Percentiles rank a stretch among this genome's conserved stretches.
These are phyloP conservation scores for Scaptomyza parva DNA, from an alignment of 2,888 invertebrate genomes.

Conservation along the genomic window DNA sequence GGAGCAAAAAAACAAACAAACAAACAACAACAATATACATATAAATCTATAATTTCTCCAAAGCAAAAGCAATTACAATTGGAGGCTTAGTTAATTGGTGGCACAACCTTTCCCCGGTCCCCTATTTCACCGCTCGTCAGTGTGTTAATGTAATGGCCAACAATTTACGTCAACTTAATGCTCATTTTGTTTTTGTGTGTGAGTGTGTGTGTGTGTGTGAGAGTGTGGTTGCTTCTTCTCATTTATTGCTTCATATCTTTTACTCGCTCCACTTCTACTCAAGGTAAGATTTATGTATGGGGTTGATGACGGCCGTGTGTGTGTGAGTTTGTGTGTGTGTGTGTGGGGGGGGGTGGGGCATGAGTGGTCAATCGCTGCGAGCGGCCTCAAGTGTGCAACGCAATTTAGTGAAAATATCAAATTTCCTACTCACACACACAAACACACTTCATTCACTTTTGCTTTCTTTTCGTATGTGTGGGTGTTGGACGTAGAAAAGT, in stretches of 20 bases:
- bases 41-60: constrained; percentile 21
- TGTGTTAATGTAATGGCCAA: constrained; percentile 83
- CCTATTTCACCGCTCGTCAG: too few species aligned
- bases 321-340: constrained; percentile 11
- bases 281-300: constrained; percentile 73
- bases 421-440: constrained; percentile 68
- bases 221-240: constrained; percentile 42
- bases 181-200: constrained; percentile 45
- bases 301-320: not conserved
- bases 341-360: too few species aligned
- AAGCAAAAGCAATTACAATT: constrained; percentile 62
- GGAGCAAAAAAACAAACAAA: not conserved
- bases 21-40: too few species aligned
- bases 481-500: constrained; percentile 78
- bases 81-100: constrained; percentile 62
- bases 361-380: constrained; percentile 44
- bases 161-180: constrained; percentile 84
- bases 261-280: constrained; percentile 51
- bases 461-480: constrained; percentile 9
- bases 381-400: constrained; percentile 74
- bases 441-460: constrained; percentile 34
- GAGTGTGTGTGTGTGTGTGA: constrained; percentile 14
- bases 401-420: constrained; percentile 82
- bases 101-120: too few species aligned
- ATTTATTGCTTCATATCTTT: constrained; percentile 68